Conservation (phyloP, 2,797 vertebrate species). For the Diplodus sargus region DNA sequence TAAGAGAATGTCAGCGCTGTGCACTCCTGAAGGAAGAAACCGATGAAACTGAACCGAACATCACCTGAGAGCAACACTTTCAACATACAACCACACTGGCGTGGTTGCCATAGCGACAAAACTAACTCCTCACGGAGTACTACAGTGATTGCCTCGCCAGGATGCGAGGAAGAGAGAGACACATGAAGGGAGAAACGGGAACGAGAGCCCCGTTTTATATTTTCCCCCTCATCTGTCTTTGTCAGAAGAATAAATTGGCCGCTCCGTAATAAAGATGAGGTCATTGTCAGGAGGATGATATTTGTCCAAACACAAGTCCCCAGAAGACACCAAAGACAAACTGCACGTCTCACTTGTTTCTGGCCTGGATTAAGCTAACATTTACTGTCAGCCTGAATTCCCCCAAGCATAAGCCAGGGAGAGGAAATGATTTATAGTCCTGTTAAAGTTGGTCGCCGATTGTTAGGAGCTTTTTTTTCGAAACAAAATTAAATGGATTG, state of each 20-base stretch:
- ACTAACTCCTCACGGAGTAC: constrained; percentile 43
- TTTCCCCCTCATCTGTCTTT: constrained; percentile 66
- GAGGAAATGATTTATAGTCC: constrained; percentile 47
- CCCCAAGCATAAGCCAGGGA: constrained; percentile 1
- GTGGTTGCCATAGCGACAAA: constrained; percentile 79
- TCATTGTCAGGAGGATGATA: constrained; percentile 58
- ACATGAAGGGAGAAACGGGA: constrained; percentile 15
- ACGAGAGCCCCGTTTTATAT: constrained; percentile 31
- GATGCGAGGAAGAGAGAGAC: constrained; percentile 31
- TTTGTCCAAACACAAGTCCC: constrained; percentile 49
- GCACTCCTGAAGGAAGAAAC: constrained; percentile 29
- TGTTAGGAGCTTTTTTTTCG: constrained; percentile 16
- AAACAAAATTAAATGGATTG: constrained; percentile 29
- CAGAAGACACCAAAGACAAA: constrained; percentile 59
- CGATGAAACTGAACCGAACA: constrained; percentile 39
- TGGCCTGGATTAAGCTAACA: constrained; percentile 45
- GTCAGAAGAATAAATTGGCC: constrained; percentile 73
- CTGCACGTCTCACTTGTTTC: constrained; percentile 33
- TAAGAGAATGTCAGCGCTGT: constrained; percentile 9
- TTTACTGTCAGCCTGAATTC: constrained; percentile 47
- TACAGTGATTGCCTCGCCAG: constrained; percentile 13
- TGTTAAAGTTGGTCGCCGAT: constrained; percentile 24
- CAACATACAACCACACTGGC: constrained; percentile 46
- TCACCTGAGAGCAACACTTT: constrained; percentile 43
- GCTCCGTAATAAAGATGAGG: constrained; percentile 64